Evolutionary conservation across 2,888 invertebrate species (phyloP).

Genomic region (Palloptera scutellata): DNA sequence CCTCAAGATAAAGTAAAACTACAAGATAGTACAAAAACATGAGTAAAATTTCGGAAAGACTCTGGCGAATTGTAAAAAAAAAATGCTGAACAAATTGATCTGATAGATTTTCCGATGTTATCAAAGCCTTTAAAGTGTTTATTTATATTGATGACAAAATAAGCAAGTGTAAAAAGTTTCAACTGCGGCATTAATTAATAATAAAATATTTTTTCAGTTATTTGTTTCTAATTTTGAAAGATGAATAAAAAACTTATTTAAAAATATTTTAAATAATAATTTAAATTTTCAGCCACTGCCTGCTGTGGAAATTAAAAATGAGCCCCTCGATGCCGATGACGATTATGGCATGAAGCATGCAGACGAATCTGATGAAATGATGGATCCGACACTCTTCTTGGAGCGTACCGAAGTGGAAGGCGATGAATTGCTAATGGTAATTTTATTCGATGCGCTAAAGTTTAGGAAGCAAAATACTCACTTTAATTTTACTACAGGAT

Average conservation of each 20-base stretch:
- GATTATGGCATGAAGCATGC: constrained; percentile 52
- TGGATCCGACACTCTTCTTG: constrained; percentile 63
- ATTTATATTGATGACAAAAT: too few relatives aligned
- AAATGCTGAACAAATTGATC: too few relatives aligned
- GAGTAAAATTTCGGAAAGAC: too few relatives aligned
- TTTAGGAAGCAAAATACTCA: not conserved
- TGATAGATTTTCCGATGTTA: too few relatives aligned
- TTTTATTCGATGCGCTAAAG: constrained; percentile 5
- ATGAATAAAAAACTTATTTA: too few relatives aligned
- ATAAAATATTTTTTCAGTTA: not conserved
- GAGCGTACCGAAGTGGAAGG: constrained; percentile 61
- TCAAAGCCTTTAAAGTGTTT: too few relatives aligned
- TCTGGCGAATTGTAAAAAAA: too few relatives aligned
- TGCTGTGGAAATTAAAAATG: constrained; percentile 60
- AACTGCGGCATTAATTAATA: not conserved
- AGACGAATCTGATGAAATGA: constrained; percentile 61
- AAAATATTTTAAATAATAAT: too few relatives aligned
- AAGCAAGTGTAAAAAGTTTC: not conserved
- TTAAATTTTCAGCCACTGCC: constrained; percentile 55
- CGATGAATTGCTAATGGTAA: constrained; percentile 55
- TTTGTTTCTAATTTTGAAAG: not conserved
- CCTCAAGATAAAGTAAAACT: too few relatives aligned
- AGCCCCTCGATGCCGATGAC: constrained; percentile 59
- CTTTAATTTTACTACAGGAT: constrained; percentile 31
- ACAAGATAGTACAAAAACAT: too few relatives aligned